Evolutionary conservation across 1,140 invertebrate species (phyloP).

Genomic region (Colletes latitarsis): DNA sequence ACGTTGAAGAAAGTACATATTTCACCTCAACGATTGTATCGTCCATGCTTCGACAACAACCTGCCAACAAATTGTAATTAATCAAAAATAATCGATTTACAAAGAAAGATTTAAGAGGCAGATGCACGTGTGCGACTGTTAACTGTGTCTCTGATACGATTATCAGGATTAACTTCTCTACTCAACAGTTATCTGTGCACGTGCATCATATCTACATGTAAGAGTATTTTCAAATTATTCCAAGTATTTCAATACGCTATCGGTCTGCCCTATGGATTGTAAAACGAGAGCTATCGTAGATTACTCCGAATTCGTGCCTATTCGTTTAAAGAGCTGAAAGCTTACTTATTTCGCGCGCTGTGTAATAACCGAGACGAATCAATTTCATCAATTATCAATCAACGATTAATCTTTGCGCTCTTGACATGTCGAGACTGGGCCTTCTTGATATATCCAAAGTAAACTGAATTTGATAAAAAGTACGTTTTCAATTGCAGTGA

Average conservation of each 20-base stretch:
- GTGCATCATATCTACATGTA: constrained; percentile 22
- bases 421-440: neutral
- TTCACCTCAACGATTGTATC: no score
- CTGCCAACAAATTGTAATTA: no score
- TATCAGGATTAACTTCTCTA: constrained; percentile 26
- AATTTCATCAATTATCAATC: neutral
- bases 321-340: neutral
- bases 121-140: constrained; percentile 16
- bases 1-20: no score
- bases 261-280: neutral
- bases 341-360: neutral
- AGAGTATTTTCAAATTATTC: constrained; percentile 2
- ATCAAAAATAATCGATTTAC: constrained; percentile 23
- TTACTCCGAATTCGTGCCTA: no score
- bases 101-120: constrained; percentile 32
- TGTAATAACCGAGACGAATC: neutral
- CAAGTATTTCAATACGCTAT: neutral
- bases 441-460: no score
- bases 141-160: neutral
- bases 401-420: neutral
- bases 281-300: no score
- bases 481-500: no score
- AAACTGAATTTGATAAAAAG: no score
- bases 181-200: constrained; percentile 13
- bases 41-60: no score